Conservation (phyloP, 2,113 vertebrate genomes). For the Seriola rivoliana region DNA sequence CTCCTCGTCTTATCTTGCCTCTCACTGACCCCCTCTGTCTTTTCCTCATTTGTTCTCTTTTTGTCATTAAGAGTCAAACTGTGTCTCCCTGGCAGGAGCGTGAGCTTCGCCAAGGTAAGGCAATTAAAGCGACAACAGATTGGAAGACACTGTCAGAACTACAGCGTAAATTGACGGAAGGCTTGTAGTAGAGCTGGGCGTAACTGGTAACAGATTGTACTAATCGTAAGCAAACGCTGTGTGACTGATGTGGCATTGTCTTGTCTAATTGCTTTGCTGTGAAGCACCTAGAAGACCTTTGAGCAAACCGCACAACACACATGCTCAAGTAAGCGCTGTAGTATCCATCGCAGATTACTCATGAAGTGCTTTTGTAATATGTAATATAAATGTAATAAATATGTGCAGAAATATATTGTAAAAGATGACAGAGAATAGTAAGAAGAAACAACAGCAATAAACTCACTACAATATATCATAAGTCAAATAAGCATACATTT, state of each 20-base stretch:
- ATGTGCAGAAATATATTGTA: neutral
- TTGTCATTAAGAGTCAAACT: constrained; percentile 73
- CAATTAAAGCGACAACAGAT: constrained; percentile 80
- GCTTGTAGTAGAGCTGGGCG: constrained; percentile 39
- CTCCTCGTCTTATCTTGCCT: constrained; percentile 30
- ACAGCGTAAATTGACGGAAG: constrained; percentile 64
- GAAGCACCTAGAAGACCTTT: constrained; percentile 23
- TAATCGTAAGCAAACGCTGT: constrained; percentile 41
- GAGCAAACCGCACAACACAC: constrained; percentile 5
- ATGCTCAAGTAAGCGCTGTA: neutral
- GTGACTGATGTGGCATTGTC: constrained; percentile 44
- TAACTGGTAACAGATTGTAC: constrained; percentile 52
- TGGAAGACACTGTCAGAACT: constrained; percentile 71
- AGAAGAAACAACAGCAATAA: neutral
- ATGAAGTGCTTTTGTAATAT: constrained; percentile 4
- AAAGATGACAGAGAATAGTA: too few species aligned
- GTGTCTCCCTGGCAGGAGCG: constrained; percentile 62
- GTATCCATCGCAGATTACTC: neutral
- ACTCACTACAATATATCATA: neutral
- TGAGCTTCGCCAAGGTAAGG: constrained; percentile 70
- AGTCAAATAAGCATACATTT: neutral
- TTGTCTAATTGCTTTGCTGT: constrained; percentile 18
- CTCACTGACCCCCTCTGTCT: constrained; percentile 55
- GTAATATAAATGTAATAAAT: too few species aligned
- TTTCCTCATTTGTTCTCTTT: constrained; percentile 59